phyloP scores from a whole-genome alignment of 2,113 vertebrate genomes.

The Channa maculata region DNA sequence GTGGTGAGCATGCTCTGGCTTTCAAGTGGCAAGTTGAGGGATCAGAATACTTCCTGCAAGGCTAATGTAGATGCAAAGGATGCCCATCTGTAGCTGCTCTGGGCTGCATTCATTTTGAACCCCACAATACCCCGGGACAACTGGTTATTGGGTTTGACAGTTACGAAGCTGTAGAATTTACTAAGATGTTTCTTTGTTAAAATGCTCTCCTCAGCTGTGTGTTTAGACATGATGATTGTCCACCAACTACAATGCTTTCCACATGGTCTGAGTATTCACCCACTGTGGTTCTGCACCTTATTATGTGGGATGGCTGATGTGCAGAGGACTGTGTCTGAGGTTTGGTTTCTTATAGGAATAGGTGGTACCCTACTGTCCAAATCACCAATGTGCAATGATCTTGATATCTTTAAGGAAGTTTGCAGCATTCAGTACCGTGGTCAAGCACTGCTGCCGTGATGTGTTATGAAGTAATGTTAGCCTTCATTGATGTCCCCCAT shows the following conservation, averaged over 20 bases:
- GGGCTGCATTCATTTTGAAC: slow-evolving; percentile 23
- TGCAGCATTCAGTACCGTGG: neutral
- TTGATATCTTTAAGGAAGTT: no score
- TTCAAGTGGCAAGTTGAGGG: slow-evolving; percentile 53
- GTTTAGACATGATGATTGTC: slow-evolving; percentile 63
- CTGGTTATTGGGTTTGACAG: slow-evolving; percentile 1
- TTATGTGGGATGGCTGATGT: slow-evolving; percentile 34
- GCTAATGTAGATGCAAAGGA: slow-evolving; percentile 34
- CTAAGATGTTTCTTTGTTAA: slow-evolving; percentile 41
- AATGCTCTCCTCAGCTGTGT: slow-evolving; percentile 45
- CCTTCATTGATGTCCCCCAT: slow-evolving; percentile 4
- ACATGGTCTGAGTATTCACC: slow-evolving; percentile 46
- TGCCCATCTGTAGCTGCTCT: slow-evolving; percentile 42
- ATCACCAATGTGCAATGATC: slow-evolving; percentile 9
- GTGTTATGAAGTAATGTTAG: neutral
- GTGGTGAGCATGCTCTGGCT: slow-evolving; percentile 40
- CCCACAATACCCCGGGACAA: slow-evolving; percentile 3
- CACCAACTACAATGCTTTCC: slow-evolving; percentile 60
- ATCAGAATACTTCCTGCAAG: slow-evolving; percentile 21
- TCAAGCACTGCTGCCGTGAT: neutral
- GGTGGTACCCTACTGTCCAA: slow-evolving; percentile 1
- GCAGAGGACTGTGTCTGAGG: slow-evolving; percentile 22
- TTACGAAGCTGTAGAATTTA: slow-evolving; percentile 34
- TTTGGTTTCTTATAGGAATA: slow-evolving; percentile 32
- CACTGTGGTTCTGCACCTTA: slow-evolving; percentile 50